Evolutionary conservation across 30 jellyfish, hydroid and myxozoan genomes (phyloP), one percentile per base, ranked within the genome.

Genomic region (Hydra vulgaris): DNA sequence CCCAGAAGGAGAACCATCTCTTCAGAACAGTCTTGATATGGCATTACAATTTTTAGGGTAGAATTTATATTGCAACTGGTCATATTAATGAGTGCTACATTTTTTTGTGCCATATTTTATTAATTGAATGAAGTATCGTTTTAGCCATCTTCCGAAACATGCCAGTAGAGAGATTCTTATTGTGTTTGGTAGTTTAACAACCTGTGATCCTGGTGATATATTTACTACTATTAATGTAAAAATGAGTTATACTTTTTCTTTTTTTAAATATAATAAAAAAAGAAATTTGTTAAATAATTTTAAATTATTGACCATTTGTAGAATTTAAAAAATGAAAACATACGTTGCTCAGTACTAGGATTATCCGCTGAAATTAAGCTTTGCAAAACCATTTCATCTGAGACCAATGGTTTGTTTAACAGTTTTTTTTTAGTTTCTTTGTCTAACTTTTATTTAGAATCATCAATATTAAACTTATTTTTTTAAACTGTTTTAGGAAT

Each of bases 121-220:
- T n/a, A n/a, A n/a, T n/a, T n/a, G n/a, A n/a, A n/a, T n/a, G n/a
- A n/a, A n/a, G n/a, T n/a, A n/a, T n/a, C n/a, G n/a, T n/a, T n/a
- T 16, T 54, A 88, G 96, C 82, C 96, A 93, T 71, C 84, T 88
- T 15, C 99, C 99, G 7, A 81, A 78, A 53, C 96, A 87, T 73
- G 94, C 99, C 26, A 87, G 96, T 52, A 83, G 95, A 23, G 99
- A 93, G 80, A 74, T 93, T 74, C 68, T 93, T 25, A 81, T 93
- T 0, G 75, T 93, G 15, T 93, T 73, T 74, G 99, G 99, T 25
- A 83, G 95, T 74, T 71, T 88, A 71, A 87, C 99, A 54, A 84
- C 99, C 17, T 93, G 99, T 81, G 99, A 93, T 66, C 99, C 99
- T 18, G 95, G 96, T 0, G 96, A 93, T 79, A 93, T 93, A 12